Conservation (phyloP, 2,888 invertebrate species). For the Lutraria lutraria region DNA sequence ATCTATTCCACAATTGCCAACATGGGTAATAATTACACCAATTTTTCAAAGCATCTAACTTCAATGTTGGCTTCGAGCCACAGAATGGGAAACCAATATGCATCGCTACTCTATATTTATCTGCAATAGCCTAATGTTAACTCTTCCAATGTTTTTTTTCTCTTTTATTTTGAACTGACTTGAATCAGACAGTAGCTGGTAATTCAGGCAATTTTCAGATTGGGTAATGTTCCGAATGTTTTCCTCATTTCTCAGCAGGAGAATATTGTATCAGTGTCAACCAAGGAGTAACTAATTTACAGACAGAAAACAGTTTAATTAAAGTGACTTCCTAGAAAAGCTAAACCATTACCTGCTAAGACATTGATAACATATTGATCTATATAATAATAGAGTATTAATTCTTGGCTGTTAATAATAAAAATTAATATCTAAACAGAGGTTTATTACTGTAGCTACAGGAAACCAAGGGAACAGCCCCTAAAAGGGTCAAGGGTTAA, state of each 20-base stretch:
- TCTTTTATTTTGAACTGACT: conserved; percentile 7
- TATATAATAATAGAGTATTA: background rate
- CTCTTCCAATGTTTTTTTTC: background rate
- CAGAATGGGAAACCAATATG: conserved; percentile 39
- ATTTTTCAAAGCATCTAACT: conserved; percentile 34
- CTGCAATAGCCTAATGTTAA: background rate
- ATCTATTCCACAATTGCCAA: conserved; percentile 8
- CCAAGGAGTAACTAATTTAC: background rate
- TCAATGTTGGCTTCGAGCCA: conserved; percentile 29
- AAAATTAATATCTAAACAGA: too few relatives aligned
- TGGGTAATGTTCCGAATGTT: background rate
- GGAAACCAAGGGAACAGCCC: too few relatives aligned
- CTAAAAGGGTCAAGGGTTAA: too few relatives aligned
- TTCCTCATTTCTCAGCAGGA: background rate
- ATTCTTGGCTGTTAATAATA: too few relatives aligned
- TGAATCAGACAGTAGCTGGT: background rate
- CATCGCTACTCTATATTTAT: background rate
- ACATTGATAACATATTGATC: conserved; percentile 17
- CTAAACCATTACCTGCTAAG: background rate
- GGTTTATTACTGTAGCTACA: too few relatives aligned
- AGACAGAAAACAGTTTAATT: background rate
- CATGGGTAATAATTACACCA: conserved; percentile 28
- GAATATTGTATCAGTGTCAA: background rate
- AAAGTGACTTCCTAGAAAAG: background rate
- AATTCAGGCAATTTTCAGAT: conserved; percentile 3